Conservation (phyloP, 2,797 vertebrate genomes). For the Aphelocoma californica region DNA sequence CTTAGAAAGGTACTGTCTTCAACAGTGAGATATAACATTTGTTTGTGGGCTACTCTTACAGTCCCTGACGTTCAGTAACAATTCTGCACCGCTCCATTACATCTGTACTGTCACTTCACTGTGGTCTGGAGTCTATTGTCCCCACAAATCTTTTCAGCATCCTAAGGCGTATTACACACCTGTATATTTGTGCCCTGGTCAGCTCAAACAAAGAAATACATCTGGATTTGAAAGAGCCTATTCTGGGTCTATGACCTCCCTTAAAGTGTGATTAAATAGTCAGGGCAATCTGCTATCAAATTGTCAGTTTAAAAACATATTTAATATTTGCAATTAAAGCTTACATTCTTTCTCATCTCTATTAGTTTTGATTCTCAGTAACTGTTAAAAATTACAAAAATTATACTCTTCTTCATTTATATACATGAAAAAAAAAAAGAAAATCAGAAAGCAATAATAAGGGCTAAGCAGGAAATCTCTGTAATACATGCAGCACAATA, state of each 20-base stretch:
- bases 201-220: slow-evolving; percentile 3
- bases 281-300: not conserved
- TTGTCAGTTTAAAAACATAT: not conserved
- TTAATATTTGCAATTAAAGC: not conserved
- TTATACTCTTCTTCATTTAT: not conserved
- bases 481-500: not conserved
- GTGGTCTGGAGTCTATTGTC: not conserved
- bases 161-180: not conserved
- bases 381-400: slow-evolving; percentile 23
- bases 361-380: slow-evolving; percentile 20
- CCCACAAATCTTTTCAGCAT: not conserved
- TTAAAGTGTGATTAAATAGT: not conserved
- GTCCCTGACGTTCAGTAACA: not conserved
- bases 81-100: not conserved
- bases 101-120: not conserved
- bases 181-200: not conserved
- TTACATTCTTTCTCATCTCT: not conserved
- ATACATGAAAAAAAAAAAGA: not conserved
- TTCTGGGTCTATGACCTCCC: not conserved
- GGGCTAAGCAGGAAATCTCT: slow-evolving; percentile 39
- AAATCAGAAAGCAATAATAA: slow-evolving; percentile 2
- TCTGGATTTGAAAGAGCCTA: not conserved
- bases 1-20: slow-evolving; percentile 3
- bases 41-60: not conserved
- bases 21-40: slow-evolving; percentile 5